These are phyloP conservation scores for Ptychobarbus kaznakovi DNA, from an alignment of 2,797 vertebrate species.

Conservation along the genomic window DNA sequence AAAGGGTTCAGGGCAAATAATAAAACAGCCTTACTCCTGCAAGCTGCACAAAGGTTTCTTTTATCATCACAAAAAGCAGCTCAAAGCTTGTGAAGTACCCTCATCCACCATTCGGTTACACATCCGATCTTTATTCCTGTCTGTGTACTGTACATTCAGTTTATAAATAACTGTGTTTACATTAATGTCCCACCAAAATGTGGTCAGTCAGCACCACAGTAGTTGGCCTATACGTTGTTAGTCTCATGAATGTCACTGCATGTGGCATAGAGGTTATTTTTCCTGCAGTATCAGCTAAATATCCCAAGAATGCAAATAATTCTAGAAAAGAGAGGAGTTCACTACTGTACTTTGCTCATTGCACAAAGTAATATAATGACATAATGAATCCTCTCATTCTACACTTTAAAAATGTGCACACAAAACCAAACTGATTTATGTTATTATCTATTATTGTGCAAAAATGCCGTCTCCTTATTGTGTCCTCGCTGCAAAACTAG, in stretches of 20 bases:
- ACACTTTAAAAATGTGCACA: too few species aligned
- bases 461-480: not conserved
- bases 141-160: not conserved
- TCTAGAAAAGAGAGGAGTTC: not conserved
- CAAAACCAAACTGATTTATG: too few species aligned
- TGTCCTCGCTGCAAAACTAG: not conserved
- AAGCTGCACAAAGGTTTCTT: not conserved
- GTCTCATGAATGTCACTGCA: not conserved
- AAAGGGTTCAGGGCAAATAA: not conserved
- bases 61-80: not conserved
- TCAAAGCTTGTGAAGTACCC: not conserved
- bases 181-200: not conserved
- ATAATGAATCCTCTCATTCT: not conserved
- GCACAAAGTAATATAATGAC: not conserved
- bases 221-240: not conserved
- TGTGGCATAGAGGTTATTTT: not conserved
- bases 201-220: not conserved
- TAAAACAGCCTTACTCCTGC: not conserved
- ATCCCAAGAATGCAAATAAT: not conserved
- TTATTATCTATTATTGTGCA: not conserved
- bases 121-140: constrained; percentile 1
- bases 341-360: not conserved
- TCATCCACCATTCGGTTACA: not conserved
- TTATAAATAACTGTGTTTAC: not conserved
- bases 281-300: not conserved